A percentile compares a stretch with the other conserved stretches of the same genome.
These are phyloP conservation scores for Onychomys leucogaster DNA, from an alignment of 2,797 vertebrate genomes.

Conservation along the genomic window DNA sequence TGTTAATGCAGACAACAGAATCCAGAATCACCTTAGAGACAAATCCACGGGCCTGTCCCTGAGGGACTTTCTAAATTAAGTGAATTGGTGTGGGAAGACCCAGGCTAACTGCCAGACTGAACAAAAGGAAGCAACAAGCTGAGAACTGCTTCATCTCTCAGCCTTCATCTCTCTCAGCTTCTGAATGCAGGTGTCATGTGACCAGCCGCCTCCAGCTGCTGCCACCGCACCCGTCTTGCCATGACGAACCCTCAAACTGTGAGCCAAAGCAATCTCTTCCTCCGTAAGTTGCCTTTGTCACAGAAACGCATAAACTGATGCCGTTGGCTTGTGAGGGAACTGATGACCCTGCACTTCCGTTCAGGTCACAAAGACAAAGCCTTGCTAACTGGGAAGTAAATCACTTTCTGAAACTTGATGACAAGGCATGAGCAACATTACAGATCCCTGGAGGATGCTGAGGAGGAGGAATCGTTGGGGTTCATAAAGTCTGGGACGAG, in stretches of 20 bases:
- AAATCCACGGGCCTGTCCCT: not conserved
- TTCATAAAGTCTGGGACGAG: not conserved
- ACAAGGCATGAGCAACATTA: not conserved
- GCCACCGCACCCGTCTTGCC: too few relatives aligned
- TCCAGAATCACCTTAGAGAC: not conserved
- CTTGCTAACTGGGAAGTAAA: not conserved
- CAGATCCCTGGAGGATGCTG: not conserved
- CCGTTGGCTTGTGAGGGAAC: not conserved
- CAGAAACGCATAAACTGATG: too few relatives aligned
- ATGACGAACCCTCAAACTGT: not conserved
- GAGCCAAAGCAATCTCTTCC: not conserved
- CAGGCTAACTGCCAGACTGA: not conserved
- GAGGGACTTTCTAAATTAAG: not conserved
- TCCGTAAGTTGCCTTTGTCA: not conserved
- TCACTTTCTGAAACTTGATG: not conserved
- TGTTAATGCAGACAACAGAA: not conserved
- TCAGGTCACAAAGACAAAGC: not conserved
- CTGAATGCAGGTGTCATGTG: not conserved
- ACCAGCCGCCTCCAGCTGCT: not conserved
- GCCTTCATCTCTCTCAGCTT: not conserved
- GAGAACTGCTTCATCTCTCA: too few relatives aligned
- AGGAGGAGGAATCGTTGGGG: not conserved
- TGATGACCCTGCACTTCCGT: not conserved
- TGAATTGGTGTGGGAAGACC: not conserved
- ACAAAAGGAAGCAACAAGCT: not conserved